phyloP scores from a whole-genome alignment of 1,140 invertebrate species.

The Lucilia sericata region DNA sequence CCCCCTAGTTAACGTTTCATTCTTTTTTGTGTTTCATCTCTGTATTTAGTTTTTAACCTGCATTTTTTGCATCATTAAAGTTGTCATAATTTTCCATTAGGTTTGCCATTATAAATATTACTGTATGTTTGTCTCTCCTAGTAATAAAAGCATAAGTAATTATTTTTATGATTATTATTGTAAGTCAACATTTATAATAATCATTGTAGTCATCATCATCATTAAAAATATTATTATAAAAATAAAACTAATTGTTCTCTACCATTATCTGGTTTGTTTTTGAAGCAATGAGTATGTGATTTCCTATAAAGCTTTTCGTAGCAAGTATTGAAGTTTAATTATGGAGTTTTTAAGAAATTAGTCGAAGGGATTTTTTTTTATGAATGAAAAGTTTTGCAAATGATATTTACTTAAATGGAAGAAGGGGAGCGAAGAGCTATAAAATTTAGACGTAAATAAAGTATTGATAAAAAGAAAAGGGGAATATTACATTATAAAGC shows the following conservation, averaged over 20 bases:
- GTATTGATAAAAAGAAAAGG: no score
- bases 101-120: not conserved
- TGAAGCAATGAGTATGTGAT: conserved; percentile 3
- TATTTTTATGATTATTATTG: conserved; percentile 37
- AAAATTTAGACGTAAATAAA: not conserved
- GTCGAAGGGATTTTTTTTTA: not conserved
- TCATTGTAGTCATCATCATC: conserved; percentile 24
- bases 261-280: not conserved
- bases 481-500: no score
- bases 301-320: not conserved
- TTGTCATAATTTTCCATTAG: conserved; percentile 46
- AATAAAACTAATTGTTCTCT: not conserved
- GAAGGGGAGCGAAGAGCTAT: not conserved
- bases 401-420: not conserved
- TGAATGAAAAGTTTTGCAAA: not conserved
- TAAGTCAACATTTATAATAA: conserved; percentile 42
- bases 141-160: conserved; percentile 18
- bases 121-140: no score
- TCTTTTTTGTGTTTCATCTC: not conserved
- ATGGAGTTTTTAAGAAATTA: not conserved
- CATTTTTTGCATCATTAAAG: conserved; percentile 40
- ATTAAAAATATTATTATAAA: not conserved
- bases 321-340: not conserved
- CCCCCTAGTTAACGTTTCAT: not conserved
- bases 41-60: conserved; percentile 42